A percentile compares a stretch with the other conserved stretches of the same genome.
These are phyloP conservation scores for Epizoanthus fatuus DNA, from an alignment of 92 coral and sea anemone genomes.

Conservation along the genomic window DNA sequence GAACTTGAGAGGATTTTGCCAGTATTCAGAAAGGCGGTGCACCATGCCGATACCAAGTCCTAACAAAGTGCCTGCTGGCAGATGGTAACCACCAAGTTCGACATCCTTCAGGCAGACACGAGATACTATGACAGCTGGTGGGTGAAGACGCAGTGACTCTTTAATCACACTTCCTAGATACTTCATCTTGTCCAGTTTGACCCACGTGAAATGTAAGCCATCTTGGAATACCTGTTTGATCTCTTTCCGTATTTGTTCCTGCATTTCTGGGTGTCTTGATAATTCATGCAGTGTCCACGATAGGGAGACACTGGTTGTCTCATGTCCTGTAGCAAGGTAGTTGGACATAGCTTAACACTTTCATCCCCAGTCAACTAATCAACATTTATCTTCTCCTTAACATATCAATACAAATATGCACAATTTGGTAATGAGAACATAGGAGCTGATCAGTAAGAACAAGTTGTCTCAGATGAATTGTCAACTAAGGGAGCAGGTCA, in stretches of 20 bases:
- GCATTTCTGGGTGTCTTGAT: conserved; percentile 75
- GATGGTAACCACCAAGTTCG: conserved; percentile 65
- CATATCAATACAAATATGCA: too few species aligned
- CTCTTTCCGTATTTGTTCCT: conserved; percentile 66
- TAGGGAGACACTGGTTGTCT: conserved; percentile 71
- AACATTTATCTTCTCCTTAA: too few species aligned
- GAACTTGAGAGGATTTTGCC: conserved; percentile 78
- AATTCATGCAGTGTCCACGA: conserved; percentile 82
- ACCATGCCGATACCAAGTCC: conserved; percentile 53
- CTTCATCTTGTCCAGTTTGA: conserved; percentile 70
- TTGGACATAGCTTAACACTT: conserved; percentile 24
- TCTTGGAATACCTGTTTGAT: conserved; percentile 41
- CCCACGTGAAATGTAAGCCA: conserved; percentile 49
- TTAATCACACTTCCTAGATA: conserved; percentile 75
- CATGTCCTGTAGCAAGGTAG: conserved; percentile 79
- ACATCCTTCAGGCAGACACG: conserved; percentile 58
- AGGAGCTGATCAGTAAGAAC: too few species aligned
- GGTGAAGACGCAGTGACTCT: conserved; percentile 75
- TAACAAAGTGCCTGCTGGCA: conserved; percentile 71
- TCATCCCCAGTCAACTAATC: too few species aligned
- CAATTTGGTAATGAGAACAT: too few species aligned
- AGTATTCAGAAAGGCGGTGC: conserved; percentile 66
- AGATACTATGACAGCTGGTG: conserved; percentile 47
- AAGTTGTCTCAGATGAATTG: too few species aligned
- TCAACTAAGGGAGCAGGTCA: too few species aligned